Percentiles rank a stretch among this genome's conserved stretches.
Evolutionary conservation across 2,113 vertebrate genomes (phyloP).

Genomic region (Chiloscyllium plagiosum): DNA sequence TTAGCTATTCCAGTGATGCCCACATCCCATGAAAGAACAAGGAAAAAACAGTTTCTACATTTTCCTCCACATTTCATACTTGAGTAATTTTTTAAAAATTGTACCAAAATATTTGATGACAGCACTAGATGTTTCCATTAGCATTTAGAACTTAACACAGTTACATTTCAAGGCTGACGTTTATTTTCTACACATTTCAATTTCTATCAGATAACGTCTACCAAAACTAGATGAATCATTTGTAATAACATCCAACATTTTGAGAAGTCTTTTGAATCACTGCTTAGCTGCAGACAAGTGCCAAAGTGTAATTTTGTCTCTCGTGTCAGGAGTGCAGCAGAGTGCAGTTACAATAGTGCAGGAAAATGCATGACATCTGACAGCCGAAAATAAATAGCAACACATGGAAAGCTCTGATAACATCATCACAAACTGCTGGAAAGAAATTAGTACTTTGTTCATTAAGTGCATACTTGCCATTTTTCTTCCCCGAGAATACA

Average conservation of each 20-base stretch:
- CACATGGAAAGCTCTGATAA: neutral
- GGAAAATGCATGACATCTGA: neutral
- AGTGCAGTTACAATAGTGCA: neutral
- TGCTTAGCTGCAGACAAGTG: neutral
- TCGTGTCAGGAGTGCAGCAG: neutral
- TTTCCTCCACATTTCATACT: neutral
- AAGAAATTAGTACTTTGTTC: neutral
- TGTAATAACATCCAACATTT: neutral
- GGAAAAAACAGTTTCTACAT: neutral
- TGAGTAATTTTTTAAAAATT: neutral
- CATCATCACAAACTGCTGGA: neutral
- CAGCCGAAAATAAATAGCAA: neutral
- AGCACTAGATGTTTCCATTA: neutral
- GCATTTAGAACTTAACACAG: neutral
- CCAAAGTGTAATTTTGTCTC: conserved; percentile 22
- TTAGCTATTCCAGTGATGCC: too few species aligned
- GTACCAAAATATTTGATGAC: neutral
- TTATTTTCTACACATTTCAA: neutral
- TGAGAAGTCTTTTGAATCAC: neutral
- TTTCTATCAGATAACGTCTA: neutral
- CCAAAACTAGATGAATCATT: neutral
- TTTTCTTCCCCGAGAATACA: neutral
- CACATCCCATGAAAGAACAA: too few species aligned
- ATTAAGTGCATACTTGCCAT: neutral
- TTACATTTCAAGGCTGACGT: conserved; percentile 5